phyloP scores from a whole-genome alignment of 2,113 vertebrate genomes.

The Apus apus region DNA sequence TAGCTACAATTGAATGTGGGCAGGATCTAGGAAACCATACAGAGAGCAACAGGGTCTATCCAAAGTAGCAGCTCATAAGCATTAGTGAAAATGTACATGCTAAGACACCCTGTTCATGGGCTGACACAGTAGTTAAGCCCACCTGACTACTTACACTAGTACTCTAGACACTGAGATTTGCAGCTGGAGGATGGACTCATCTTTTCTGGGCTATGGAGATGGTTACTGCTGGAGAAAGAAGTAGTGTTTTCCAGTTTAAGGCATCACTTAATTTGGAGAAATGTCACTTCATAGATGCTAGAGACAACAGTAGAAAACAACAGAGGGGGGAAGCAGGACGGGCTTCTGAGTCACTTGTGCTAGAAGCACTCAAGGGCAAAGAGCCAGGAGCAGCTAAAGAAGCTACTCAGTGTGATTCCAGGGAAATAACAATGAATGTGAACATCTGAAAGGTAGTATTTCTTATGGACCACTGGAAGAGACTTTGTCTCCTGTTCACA shows the following conservation, averaged over 20 bases:
- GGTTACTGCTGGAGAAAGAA: background rate
- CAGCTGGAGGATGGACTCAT: background rate
- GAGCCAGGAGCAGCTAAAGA: background rate
- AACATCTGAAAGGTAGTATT: background rate
- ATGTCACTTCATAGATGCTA: background rate
- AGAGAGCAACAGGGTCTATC: background rate
- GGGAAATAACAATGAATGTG: background rate
- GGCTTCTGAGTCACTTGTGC: accelerated
- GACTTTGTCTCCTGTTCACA: constrained; percentile 6
- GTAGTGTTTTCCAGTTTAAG: background rate
- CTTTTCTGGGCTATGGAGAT: background rate
- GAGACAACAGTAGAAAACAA: background rate
- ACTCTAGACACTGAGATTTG: background rate
- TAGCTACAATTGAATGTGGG: background rate
- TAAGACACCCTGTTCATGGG: background rate
- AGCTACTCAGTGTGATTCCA: background rate
- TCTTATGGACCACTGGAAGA: background rate
- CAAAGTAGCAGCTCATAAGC: background rate
- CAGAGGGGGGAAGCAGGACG: background rate
- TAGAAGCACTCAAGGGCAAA: background rate
- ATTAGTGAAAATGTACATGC: background rate
- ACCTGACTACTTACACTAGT: background rate
- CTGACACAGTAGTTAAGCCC: background rate
- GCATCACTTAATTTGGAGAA: background rate
- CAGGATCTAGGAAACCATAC: background rate